phyloP scores from a whole-genome alignment of 2,797 vertebrate genomes.

The Leptodactylus fallax region DNA sequence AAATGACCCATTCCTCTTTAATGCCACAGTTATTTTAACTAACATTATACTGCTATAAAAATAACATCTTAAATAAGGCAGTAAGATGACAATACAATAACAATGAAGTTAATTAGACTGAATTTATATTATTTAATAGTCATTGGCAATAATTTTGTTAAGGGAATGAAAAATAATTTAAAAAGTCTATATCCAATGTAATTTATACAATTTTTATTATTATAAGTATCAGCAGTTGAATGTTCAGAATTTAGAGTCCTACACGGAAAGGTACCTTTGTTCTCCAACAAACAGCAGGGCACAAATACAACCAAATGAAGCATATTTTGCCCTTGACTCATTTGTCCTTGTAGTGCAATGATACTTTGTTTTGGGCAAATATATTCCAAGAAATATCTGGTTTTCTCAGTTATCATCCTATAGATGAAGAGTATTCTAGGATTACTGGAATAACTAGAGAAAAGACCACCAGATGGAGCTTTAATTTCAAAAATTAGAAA shows the following conservation, averaged over 20 bases:
- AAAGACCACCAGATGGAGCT: constrained; percentile 26
- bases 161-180: neutral
- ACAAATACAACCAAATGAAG: too few species aligned
- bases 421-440: too few species aligned
- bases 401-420: too few species aligned
- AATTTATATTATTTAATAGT: neutral
- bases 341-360: too few species aligned
- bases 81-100: neutral
- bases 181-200: neutral
- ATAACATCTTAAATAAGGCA: neutral
- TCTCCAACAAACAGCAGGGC: too few species aligned
- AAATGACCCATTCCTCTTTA: constrained; percentile 22
- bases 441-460: neutral
- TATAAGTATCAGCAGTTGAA: too few species aligned
- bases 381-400: too few species aligned
- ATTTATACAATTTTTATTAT: too few species aligned
- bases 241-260: too few species aligned
- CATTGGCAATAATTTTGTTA: neutral
- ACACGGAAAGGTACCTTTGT: too few species aligned
- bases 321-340: too few species aligned
- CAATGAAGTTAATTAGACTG: neutral
- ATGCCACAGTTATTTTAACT: neutral
- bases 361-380: too few species aligned
- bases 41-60: neutral
- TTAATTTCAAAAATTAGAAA: constrained; percentile 14